Base-by-base conservation (phyloP, 1,140 invertebrate genomes). In the Drosophila lacteicornis region DNA sequence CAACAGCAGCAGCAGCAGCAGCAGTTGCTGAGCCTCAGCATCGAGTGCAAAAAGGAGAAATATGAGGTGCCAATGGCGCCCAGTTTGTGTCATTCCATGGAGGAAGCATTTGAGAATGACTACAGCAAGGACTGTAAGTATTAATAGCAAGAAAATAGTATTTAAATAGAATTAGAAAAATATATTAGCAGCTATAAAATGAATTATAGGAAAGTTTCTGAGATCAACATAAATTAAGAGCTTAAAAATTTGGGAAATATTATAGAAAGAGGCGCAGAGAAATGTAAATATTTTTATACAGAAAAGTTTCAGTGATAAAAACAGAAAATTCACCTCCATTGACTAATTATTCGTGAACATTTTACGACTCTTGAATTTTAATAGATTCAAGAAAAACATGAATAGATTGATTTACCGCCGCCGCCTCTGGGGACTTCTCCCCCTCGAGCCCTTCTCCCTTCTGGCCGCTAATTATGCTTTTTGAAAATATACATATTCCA, bases 51-150 rank as follows among this genome's bases (percentile, higher is more conserved):
- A 75, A 92, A 86, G 58, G 85, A 92, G 59, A 92, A 91, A 73
- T 91, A 81, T 50, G 91, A 92, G 50, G 75, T 79, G 36, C 55
- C 78, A 25, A 60, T 92, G 47, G 58, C 77, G 12, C 17, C 77
- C 36, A 91, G 81, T 46, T 78, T 92, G 67, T 88, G 81, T 79
- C 76, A 88, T 77, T 83, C 90, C 45, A 91, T 92, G 40, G 91
- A 91, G 42, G 91, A 92, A 79, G 80, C 90, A 75, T 92, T 92
- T 69, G 90, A 92, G 57, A 87, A 85, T 69, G 90, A 91, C 66
- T 92, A 92, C 66, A 91, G 75, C 75, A 92, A 92, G 76, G 90
- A 92, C 71, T 92, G 91, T 92, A 90, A 92, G 91, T 92, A 91
- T 86, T 13, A 3, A 17, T 2, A 3, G 19, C 4, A 3, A 4